phyloP scores from a whole-genome alignment of 2,797 vertebrate genomes.

The Anabas testudineus region DNA sequence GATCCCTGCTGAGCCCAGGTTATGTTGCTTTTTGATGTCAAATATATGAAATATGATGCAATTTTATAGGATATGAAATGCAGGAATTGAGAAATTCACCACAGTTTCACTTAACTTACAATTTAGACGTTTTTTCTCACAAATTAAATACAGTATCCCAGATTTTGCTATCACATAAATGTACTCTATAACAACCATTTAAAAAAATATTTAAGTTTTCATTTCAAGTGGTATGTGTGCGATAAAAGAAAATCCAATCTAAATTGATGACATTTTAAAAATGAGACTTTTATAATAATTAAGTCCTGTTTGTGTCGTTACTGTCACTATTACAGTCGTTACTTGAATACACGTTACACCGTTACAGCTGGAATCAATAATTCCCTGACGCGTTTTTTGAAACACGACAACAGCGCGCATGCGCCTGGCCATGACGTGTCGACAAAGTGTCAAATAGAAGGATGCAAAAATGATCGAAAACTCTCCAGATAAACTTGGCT shows the following conservation, averaged over 20 bases:
- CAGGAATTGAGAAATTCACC: neutral
- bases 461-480: conserved; percentile 61
- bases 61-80: neutral
- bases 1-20: too few species aligned
- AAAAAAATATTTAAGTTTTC: too few species aligned
- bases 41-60: neutral
- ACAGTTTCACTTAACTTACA: neutral
- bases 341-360: too few species aligned
- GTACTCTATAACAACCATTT: too few species aligned
- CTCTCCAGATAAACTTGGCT: conserved; percentile 18
- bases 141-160: neutral
- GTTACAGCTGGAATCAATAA: too few species aligned
- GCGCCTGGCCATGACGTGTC: conserved; percentile 67
- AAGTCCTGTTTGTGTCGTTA: too few species aligned
- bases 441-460: conserved; percentile 67
- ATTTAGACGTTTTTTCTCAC: neutral
- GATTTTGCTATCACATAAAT: neutral
- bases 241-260: too few species aligned
- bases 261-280: neutral
- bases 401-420: conserved; percentile 48
- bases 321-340: too few species aligned
- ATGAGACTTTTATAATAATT: too few species aligned
- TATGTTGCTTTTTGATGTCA: neutral
- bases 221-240: too few species aligned
- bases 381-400: conserved; percentile 17